A percentile compares a stretch with the other conserved stretches of the same genome.
Conservation (phyloP, 2,113 vertebrate genomes). For the Acrocephalus kingi region DNA sequence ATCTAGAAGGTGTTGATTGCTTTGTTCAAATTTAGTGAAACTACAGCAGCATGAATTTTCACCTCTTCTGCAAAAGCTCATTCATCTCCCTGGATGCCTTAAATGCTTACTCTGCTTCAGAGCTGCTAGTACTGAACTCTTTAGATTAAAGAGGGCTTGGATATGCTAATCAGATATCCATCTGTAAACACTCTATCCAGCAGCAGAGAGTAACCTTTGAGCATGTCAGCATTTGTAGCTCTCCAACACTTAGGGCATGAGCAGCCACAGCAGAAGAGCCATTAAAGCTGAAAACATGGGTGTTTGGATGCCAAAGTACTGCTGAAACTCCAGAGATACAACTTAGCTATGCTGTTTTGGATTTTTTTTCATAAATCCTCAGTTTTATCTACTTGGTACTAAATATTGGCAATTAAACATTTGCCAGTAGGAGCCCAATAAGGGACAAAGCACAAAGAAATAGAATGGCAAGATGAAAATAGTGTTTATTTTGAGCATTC, state of each 20-base stretch:
- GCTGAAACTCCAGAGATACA: not conserved
- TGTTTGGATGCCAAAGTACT: not conserved
- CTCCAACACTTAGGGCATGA: not conserved
- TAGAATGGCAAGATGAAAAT: not conserved
- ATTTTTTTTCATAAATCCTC: not conserved
- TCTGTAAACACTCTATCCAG: not conserved
- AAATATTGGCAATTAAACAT: not conserved
- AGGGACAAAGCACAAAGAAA: not conserved
- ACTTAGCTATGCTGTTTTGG: not conserved
- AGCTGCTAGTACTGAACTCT: not conserved
- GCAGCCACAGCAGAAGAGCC: not conserved
- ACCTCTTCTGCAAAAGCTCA: not conserved
- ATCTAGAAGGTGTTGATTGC: not conserved
- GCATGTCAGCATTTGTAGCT: not conserved
- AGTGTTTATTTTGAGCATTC: not conserved
- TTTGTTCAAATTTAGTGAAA: not conserved
- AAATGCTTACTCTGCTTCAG: not conserved
- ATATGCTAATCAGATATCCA: not conserved
- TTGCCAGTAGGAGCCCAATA: not conserved
- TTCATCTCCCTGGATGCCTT: not conserved
- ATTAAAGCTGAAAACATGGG: not conserved
- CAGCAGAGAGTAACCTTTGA: not conserved
- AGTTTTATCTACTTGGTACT: not conserved
- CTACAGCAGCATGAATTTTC: not conserved
- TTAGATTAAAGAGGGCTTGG: not conserved